These are phyloP conservation scores for Shinisaurus crocodilurus DNA, from an alignment of 2,113 vertebrate genomes.

Conservation along the genomic window DNA sequence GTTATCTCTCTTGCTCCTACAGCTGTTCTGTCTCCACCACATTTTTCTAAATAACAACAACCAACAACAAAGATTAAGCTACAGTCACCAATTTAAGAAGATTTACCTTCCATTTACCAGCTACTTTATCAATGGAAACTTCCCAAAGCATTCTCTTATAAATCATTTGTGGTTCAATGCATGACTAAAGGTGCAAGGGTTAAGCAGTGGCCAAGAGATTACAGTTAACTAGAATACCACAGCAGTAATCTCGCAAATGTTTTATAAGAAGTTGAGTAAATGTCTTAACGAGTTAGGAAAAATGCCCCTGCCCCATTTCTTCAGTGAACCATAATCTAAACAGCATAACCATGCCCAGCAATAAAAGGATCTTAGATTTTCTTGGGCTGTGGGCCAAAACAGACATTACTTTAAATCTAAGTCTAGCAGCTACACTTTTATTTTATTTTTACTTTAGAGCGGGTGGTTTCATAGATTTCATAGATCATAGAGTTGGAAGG, in stretches of 20 bases:
- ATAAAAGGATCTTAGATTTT: background rate
- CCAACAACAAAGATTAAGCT: conserved; percentile 37
- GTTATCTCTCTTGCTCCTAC: conserved; percentile 69
- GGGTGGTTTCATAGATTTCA: too few relatives aligned
- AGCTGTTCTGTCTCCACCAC: conserved; percentile 71
- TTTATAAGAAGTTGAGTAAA: conserved; percentile 49
- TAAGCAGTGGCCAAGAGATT: conserved; percentile 31
- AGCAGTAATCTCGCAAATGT: background rate
- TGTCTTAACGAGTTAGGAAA: conserved; percentile 20
- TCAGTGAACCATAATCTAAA: background rate
- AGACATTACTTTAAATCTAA: too few relatives aligned
- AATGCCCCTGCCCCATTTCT: background rate
- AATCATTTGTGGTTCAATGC: conserved; percentile 36
- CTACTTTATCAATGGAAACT: conserved; percentile 37
- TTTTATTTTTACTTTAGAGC: too few relatives aligned
- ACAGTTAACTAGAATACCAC: conserved; percentile 17
- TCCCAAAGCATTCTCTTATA: conserved; percentile 35
- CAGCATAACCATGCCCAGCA: too few relatives aligned
- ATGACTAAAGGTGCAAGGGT: conserved; percentile 33
- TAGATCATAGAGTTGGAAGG: too few relatives aligned
- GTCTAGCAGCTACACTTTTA: too few relatives aligned
- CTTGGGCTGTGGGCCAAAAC: background rate
- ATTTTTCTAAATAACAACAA: conserved; percentile 80
- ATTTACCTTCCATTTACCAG: conserved; percentile 4
- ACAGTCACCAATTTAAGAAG: conserved; percentile 12